A percentile compares a stretch with the other conserved stretches of the same genome.
Conservation (phyloP, 92 coral and sea anemone species). For the Parazoanthus darwini region DNA sequence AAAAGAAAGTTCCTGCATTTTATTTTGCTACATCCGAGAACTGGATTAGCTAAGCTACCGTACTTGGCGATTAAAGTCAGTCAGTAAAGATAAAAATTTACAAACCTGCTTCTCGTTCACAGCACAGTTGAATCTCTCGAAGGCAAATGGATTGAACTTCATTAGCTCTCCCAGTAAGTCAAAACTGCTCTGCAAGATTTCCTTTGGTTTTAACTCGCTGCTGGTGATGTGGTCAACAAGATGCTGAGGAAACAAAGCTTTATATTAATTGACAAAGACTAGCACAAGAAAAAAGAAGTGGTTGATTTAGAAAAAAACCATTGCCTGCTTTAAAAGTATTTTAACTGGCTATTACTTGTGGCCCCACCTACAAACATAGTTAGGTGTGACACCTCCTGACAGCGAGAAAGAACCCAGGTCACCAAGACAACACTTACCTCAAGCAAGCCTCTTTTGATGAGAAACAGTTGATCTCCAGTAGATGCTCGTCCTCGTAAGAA, state of each 20-base stretch:
- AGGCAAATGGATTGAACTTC: slow-evolving; percentile 95
- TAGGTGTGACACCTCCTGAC: not conserved
- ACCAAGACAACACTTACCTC: slow-evolving; percentile 57
- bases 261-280: not conserved
- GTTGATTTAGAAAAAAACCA: not conserved
- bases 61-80: too few relatives aligned
- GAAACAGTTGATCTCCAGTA: slow-evolving; percentile 91
- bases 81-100: not conserved
- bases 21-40: not conserved
- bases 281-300: not conserved
- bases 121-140: slow-evolving; percentile 85
- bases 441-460: slow-evolving; percentile 93
- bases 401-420: not conserved
- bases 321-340: too few relatives aligned
- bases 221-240: slow-evolving; percentile 95
- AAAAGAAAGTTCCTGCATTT: not conserved
- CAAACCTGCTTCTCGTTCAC: slow-evolving; percentile 87
- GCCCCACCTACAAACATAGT: too few relatives aligned
- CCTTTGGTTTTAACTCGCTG: slow-evolving; percentile 87
- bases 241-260: slow-evolving; percentile 50
- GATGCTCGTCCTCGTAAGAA: slow-evolving; percentile 97
- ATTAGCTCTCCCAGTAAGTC: slow-evolving; percentile 96
- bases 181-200: slow-evolving; percentile 96
- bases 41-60: too few relatives aligned
- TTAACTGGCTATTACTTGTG: too few relatives aligned